Evolutionary conservation across 2,113 vertebrate genomes (phyloP).

Genomic region (Syngnathus scovelli): DNA sequence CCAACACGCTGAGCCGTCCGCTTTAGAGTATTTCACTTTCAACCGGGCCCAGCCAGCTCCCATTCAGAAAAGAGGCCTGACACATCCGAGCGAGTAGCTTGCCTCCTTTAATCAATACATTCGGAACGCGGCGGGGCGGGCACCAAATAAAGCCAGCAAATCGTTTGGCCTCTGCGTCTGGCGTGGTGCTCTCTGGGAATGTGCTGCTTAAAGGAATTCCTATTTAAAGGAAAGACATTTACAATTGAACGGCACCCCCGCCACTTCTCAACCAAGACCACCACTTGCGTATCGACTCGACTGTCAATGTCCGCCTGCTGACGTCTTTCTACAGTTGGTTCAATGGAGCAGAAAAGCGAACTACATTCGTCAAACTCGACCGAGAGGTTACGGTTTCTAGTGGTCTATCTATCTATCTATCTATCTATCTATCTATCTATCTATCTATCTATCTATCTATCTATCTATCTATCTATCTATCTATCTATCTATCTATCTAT

Average conservation of each 20-base stretch:
- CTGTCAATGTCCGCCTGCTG: constrained; percentile 46
- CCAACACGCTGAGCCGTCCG: constrained; percentile 50
- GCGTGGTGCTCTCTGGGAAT: constrained; percentile 25
- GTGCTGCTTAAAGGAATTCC: constrained; percentile 43
- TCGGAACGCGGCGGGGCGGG: constrained; percentile 36
- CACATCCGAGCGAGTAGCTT: constrained; percentile 39
- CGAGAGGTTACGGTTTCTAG: background rate
- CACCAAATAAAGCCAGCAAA: constrained; percentile 44
- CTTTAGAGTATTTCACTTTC: constrained; percentile 34
- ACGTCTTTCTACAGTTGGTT: constrained; percentile 37
- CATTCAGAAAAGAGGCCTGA: constrained; percentile 35
- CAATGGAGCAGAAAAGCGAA: constrained; percentile 44
- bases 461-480: no score
- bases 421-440: no score
- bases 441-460: no score
- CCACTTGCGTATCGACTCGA: constrained; percentile 47
- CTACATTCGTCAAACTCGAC: constrained; percentile 1
- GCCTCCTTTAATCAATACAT: constrained; percentile 57
- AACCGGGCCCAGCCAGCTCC: constrained; percentile 37
- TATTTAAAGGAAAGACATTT: constrained; percentile 45
- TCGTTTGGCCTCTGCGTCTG: constrained; percentile 37
- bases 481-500: no score
- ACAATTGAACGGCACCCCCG: constrained; percentile 27
- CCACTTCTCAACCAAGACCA: background rate
- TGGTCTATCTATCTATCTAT: no score